phyloP scores from a whole-genome alignment of 2,797 vertebrate genomes.

The Eurystomus glaucurus region DNA sequence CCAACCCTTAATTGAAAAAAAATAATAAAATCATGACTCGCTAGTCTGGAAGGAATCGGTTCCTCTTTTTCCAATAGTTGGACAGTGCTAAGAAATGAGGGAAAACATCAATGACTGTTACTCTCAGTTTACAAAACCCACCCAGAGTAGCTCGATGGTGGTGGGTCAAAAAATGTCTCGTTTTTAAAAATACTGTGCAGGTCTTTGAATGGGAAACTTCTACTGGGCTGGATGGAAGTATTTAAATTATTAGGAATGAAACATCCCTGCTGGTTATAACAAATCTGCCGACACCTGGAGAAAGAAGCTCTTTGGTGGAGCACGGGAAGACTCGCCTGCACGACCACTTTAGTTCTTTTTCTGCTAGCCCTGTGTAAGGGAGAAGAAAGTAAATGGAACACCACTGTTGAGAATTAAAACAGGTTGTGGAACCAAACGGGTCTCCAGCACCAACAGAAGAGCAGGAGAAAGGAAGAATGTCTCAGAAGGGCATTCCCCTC shows the following conservation, averaged over 20 bases:
- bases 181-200: neutral
- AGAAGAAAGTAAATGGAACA: neutral
- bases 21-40: neutral
- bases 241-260: neutral
- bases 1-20: neutral
- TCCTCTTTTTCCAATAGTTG: neutral
- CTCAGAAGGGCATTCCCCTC: neutral
- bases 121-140: neutral
- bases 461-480: neutral
- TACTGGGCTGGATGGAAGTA: neutral
- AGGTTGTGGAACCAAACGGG: neutral
- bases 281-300: neutral
- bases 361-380: neutral
- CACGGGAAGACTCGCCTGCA: neutral
- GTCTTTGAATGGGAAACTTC: neutral
- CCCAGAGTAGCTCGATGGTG: accelerated
- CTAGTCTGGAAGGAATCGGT: neutral
- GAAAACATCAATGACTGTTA: neutral
- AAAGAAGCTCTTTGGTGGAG: neutral
- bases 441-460: neutral
- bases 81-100: neutral
- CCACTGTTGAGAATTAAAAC: neutral
- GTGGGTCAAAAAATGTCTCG: neutral
- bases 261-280: neutral
- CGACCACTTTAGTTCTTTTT: neutral